Evolutionary conservation across 2,888 invertebrate species (phyloP).

Genomic region (Netelia virgata): DNA sequence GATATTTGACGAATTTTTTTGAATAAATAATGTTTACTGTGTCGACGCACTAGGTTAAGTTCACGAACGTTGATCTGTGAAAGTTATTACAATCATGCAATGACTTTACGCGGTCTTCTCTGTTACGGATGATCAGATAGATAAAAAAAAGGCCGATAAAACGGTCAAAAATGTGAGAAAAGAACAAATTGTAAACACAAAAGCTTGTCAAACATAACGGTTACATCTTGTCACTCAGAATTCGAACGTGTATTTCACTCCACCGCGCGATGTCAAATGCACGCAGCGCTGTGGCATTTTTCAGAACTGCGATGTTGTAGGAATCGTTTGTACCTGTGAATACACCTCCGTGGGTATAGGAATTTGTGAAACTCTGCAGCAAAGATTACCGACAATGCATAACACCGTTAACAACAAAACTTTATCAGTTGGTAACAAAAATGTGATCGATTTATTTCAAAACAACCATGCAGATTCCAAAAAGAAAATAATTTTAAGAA

Average conservation of each 20-base stretch:
- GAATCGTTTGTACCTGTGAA: not conserved
- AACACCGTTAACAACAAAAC: too few relatives aligned
- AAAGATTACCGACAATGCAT: too few relatives aligned
- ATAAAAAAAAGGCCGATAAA: too few relatives aligned
- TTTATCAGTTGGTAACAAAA: too few relatives aligned
- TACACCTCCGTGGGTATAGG: not conserved
- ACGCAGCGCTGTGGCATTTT: constrained; percentile 5
- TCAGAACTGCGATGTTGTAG: not conserved
- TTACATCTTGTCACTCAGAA: constrained; percentile 12
- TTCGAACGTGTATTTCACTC: constrained; percentile 29
- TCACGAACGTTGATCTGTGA: not conserved
- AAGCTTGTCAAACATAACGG: not conserved
- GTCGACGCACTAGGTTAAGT: constrained; percentile 21
- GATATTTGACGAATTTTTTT: too few relatives aligned
- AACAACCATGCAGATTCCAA: too few relatives aligned
- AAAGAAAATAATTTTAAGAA: too few relatives aligned
- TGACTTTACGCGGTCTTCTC: not conserved
- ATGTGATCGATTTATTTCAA: too few relatives aligned
- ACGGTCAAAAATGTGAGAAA: not conserved
- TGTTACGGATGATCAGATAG: too few relatives aligned
- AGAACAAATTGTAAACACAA: not conserved
- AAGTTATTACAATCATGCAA: too few relatives aligned
- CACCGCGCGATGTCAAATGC: not conserved
- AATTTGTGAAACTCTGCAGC: not conserved
- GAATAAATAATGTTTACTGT: not conserved